A percentile compares a stretch with the other conserved stretches of the same genome.
Conservation (phyloP, 2,113 vertebrate species). For the Phalacrocorax carbo region DNA sequence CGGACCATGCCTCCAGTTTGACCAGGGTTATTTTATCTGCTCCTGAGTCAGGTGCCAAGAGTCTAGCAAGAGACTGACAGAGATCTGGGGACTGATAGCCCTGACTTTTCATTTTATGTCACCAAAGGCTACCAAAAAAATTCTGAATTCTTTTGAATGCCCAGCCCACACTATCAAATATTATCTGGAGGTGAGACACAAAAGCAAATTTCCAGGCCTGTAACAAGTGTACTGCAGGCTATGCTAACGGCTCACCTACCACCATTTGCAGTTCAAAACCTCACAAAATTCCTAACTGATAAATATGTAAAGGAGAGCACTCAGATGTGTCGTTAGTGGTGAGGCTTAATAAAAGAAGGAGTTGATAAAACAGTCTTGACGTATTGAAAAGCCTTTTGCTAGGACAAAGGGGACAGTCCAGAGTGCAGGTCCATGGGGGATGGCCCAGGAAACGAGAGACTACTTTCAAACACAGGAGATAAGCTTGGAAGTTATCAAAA, state of each 20-base stretch:
- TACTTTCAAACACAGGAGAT: background rate
- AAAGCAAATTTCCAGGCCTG: background rate
- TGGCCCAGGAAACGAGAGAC: background rate
- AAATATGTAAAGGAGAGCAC: background rate
- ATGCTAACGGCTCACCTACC: background rate
- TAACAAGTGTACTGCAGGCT: background rate
- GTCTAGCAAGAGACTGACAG: background rate
- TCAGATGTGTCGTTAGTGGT: background rate
- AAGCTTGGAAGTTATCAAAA: background rate
- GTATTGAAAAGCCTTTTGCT: background rate
- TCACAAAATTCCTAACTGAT: background rate
- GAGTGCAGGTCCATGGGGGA: background rate
- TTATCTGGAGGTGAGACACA: background rate
- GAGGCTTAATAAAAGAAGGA: background rate
- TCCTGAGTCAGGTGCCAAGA: background rate
- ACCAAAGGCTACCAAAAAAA: background rate
- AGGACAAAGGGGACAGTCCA: background rate
- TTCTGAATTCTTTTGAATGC: background rate
- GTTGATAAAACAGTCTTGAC: background rate
- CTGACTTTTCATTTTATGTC: background rate
- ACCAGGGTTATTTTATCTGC: background rate
- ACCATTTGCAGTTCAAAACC: background rate
- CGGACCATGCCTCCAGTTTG: background rate
- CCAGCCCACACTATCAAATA: fast-evolving
- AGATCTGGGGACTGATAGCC: background rate